Evolutionary conservation across 2,113 vertebrate genomes (phyloP), one percentile per base, ranked within the genome.

Genomic region (Daubentonia madagascariensis): DNA sequence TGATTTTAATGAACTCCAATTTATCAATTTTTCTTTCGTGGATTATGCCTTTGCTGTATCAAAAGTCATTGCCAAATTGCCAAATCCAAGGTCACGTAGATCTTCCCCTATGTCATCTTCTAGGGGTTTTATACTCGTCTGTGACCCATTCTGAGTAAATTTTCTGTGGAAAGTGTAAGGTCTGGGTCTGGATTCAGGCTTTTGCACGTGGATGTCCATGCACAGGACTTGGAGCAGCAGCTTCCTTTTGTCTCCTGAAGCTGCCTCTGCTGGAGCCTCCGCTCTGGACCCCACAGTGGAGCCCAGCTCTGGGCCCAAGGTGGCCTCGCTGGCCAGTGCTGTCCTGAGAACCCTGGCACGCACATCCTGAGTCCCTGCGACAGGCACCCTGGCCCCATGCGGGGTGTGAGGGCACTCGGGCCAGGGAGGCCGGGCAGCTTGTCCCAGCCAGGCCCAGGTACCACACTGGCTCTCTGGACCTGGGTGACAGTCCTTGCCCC

Each of bases 181-280:
- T 45, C 57, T 45, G 67, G 17, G 22, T 73, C 14, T 37, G 6
- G 14, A 37, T 37, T 2, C 2, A 1, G 4, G 5, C 6, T 6
- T 68, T 50, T 11, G 30, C 8, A 0, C 0, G 25, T 50, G 7
- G 5, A 2, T 8, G 11, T 43, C n/a, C n/a, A 40, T 0, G 0
- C 59, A 8, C 68, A 67, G 57, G 30, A 11, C 8, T 90, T 14
- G 2, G 45, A 17, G 40, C 6, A 4, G 4, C 25, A 4, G 0
- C 35, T 17, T 35, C 25, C 61, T 45, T 25, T 17, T 4, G 11
- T 22, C 23, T 16, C 35, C 4, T 1, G 7, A 25, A 4, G 30
- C 9, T 1, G 28, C 75, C n/a, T 54, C 61, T 65, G 40, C 32
- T 0, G 1, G 67, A 48, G 67, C 67, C 79, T 13, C 43, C 10